phyloP scores from a whole-genome alignment of 2,888 invertebrate genomes.

The Cetonia aurata region DNA sequence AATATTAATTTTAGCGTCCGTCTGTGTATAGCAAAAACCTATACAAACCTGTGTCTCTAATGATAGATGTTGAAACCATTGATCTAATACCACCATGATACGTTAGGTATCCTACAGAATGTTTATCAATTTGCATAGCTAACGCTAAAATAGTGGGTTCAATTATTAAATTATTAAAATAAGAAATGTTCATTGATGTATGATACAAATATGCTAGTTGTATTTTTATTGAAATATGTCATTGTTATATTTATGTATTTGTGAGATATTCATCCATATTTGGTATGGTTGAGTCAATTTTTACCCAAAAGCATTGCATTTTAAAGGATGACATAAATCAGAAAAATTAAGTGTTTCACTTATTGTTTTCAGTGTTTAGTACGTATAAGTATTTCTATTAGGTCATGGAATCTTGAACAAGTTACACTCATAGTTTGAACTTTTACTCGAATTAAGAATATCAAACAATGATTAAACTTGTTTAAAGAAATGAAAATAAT shows the following conservation, averaged over 20 bases:
- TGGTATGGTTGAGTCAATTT: neutral
- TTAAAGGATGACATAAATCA: neutral
- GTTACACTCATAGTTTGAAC: too few relatives aligned
- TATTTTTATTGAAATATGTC: neutral
- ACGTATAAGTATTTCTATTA: too few relatives aligned
- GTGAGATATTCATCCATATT: neutral
- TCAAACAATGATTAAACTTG: too few relatives aligned
- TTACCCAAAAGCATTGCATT: neutral
- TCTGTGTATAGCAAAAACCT: conserved; percentile 4
- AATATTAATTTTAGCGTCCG: neutral
- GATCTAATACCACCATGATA: conserved; percentile 81
- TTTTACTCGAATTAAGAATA: too few relatives aligned
- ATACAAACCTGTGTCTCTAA: conserved; percentile 76
- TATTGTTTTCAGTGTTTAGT: too few relatives aligned
- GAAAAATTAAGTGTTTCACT: too few relatives aligned
- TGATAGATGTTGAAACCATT: conserved; percentile 85
- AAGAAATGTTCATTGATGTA: neutral
- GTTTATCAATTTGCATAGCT: conserved; percentile 87
- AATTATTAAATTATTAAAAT: too few relatives aligned
- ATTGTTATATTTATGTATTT: too few relatives aligned
- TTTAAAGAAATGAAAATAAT: too few relatives aligned
- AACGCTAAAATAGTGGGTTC: conserved; percentile 72
- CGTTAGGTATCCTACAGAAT: conserved; percentile 89
- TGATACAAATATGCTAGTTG: neutral
- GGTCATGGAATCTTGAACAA: too few relatives aligned